Conservation (phyloP, 2,113 vertebrate genomes). For the Prolemur simus region DNA sequence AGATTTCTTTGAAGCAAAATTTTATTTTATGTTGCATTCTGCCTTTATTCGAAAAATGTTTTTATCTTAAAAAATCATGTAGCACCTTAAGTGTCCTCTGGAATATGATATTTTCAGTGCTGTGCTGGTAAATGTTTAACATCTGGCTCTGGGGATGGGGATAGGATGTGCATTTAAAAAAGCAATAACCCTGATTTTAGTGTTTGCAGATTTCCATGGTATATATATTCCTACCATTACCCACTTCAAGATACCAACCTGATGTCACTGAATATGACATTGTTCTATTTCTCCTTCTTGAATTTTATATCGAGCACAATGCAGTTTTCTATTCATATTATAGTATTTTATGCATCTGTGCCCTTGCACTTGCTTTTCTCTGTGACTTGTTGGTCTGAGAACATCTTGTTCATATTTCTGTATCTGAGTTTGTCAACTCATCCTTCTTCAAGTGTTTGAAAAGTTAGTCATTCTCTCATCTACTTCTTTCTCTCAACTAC, state of each 20-base stretch:
- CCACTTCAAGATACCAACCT: not conserved
- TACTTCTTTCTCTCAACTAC: not conserved
- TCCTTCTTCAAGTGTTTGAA: not conserved
- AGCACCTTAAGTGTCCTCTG: not conserved
- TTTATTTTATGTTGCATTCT: constrained; percentile 35
- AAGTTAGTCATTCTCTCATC: not conserved
- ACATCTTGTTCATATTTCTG: not conserved
- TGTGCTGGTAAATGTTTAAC: not conserved
- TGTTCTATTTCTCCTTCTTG: not conserved
- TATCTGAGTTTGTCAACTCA: not conserved
- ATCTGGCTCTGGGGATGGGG: not conserved
- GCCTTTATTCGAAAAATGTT: constrained; percentile 10
- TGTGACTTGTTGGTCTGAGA: not conserved
- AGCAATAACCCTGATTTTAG: not conserved
- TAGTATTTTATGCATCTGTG: not conserved
- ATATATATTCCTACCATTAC: not conserved
- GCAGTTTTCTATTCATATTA: not conserved
- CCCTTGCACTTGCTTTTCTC: not conserved
- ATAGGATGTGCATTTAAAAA: not conserved
- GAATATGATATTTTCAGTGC: not conserved
- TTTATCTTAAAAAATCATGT: not conserved
- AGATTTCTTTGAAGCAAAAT: not conserved
- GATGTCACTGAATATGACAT: not conserved
- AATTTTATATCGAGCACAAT: not conserved
- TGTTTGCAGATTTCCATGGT: not conserved